phyloP scores from a whole-genome alignment of 1,140 invertebrate species.

The Drosophila lowei region DNA sequence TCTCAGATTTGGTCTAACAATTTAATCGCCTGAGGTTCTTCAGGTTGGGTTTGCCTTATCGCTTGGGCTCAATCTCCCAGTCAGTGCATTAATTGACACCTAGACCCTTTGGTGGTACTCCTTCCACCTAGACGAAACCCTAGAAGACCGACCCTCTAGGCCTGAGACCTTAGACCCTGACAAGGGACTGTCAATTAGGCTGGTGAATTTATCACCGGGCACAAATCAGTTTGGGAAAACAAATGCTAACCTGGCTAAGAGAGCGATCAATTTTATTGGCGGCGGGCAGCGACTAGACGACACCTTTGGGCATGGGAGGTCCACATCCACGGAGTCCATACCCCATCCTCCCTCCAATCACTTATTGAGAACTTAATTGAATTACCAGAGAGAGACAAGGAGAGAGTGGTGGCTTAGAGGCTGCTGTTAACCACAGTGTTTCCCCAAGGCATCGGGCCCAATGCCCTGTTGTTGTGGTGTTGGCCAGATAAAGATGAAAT shows the following conservation, averaged over 20 bases:
- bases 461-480: too few species aligned
- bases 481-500: conserved; percentile 19
- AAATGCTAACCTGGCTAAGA: conserved; percentile 55
- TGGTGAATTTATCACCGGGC: conserved; percentile 71
- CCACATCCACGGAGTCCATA: background rate
- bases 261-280: conserved; percentile 77
- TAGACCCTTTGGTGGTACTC: conserved; percentile 23
- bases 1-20: conserved; percentile 52
- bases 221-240: conserved; percentile 70
- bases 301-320: conserved; percentile 26
- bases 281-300: conserved; percentile 37
- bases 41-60: conserved; percentile 52
- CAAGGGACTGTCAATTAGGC: conserved; percentile 75
- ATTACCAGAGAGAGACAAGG: conserved; percentile 50
- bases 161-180: conserved; percentile 23
- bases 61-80: conserved; percentile 54
- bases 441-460: too few species aligned
- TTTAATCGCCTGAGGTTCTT: conserved; percentile 56
- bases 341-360: too few species aligned
- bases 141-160: conserved; percentile 2
- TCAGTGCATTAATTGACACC: conserved; percentile 74
- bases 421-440: conserved; percentile 9
- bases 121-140: conserved; percentile 12
- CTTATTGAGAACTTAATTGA: conserved; percentile 73
- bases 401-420: conserved; percentile 2